A percentile compares a stretch with the other conserved stretches of the same genome.
phyloP scores from a whole-genome alignment of 2,113 vertebrate species.

The Thermophis baileyi region DNA sequence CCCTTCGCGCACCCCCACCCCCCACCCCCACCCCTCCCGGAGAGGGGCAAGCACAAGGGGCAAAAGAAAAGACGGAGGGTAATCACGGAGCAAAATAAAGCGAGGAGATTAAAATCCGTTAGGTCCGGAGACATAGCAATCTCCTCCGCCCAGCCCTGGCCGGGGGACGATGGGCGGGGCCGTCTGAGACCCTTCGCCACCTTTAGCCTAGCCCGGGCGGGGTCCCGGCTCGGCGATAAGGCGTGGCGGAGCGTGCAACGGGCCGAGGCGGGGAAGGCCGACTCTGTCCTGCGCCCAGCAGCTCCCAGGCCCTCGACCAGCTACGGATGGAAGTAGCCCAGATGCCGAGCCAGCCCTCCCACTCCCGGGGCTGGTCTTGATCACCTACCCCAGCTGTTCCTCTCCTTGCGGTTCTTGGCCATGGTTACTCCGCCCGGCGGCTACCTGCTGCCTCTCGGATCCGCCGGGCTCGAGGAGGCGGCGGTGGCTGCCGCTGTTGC shows the following conservation, averaged over 20 bases:
- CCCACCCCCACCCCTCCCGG: not conserved
- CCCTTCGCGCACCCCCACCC: not conserved
- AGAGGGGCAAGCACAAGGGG: not conserved
- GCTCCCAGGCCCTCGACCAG: not conserved
- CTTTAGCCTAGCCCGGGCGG: not conserved
- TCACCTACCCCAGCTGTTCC: slow-evolving; percentile 92
- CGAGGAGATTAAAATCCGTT: not conserved
- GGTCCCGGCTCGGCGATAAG: not conserved
- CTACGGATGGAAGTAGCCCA: not conserved
- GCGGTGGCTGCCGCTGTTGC: not conserved
- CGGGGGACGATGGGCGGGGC: not conserved
- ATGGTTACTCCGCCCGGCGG: slow-evolving; percentile 59
- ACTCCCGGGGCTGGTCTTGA: not conserved
- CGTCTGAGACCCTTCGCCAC: not conserved
- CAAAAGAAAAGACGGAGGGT: no score
- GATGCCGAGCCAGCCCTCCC: not conserved
- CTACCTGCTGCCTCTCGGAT: not conserved
- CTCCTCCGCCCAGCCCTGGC: not conserved
- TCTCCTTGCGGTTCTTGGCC: slow-evolving; percentile 82
- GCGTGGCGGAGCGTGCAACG: not conserved
- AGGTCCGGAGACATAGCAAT: not conserved
- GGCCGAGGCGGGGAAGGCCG: not conserved
- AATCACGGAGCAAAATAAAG: not conserved
- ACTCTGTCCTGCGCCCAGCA: not conserved
- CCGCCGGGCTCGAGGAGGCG: not conserved